Evolutionary conservation across 1,140 invertebrate species (phyloP).

Genomic region (Drosophila willistoni): DNA sequence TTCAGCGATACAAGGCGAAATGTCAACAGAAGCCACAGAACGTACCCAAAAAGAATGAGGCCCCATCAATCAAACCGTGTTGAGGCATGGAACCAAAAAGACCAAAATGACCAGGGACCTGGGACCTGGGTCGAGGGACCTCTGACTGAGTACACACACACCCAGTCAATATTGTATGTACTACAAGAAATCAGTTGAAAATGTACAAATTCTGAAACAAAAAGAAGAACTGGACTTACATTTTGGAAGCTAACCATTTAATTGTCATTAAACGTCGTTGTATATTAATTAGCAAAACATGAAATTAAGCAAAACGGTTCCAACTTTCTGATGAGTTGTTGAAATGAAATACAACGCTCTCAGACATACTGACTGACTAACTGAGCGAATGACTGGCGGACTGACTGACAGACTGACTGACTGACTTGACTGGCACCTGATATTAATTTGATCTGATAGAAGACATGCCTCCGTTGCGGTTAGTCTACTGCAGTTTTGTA

Average conservation of each 20-base stretch:
- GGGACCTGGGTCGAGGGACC: constrained; percentile 1
- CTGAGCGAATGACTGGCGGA: constrained; percentile 17
- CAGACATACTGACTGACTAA: constrained; percentile 11
- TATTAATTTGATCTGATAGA: constrained; percentile 72
- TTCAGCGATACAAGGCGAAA: constrained; percentile 58
- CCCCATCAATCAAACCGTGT: constrained; percentile 74
- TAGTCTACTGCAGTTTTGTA: constrained; percentile 27
- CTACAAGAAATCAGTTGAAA: not conserved
- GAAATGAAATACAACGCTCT: constrained; percentile 1
- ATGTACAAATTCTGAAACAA: constrained; percentile 1
- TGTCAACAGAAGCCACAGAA: constrained; percentile 69
- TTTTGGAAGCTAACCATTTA: constrained; percentile 60
- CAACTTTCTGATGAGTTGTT: constrained; percentile 14
- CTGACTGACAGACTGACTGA: constrained; percentile 13
- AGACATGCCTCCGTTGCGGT: constrained; percentile 32
- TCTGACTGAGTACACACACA: not conserved
- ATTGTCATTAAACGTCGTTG: constrained; percentile 65
- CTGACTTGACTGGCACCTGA: constrained; percentile 60
- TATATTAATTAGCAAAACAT: constrained; percentile 80
- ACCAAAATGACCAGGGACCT: not conserved
- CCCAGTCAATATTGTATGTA: not conserved
- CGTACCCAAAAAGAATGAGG: constrained; percentile 47
- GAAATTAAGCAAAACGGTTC: constrained; percentile 57
- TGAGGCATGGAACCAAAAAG: constrained; percentile 40
- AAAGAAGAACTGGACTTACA: constrained; percentile 50